phyloP scores from a whole-genome alignment of 2,888 invertebrate genomes.

The Patella ulyssiponensis region DNA sequence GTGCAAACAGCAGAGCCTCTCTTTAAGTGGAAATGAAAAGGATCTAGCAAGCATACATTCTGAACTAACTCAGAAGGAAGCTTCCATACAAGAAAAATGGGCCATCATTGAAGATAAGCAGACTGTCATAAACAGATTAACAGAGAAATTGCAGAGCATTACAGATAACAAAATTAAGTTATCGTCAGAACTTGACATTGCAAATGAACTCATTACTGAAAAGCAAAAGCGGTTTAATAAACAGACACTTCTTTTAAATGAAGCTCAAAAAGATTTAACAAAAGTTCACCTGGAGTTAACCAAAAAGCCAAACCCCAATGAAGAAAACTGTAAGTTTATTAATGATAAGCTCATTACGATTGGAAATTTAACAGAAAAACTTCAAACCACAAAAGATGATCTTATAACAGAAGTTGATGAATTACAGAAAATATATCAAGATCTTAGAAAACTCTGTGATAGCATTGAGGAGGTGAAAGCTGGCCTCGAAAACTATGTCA shows the following conservation, averaged over 20 bases:
- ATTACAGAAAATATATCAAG: conserved; percentile 13
- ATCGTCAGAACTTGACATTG: too few relatives aligned
- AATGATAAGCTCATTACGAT: conserved; percentile 10
- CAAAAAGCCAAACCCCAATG: neutral
- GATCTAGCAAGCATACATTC: too few relatives aligned
- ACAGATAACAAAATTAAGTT: neutral
- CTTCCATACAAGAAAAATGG: conserved; percentile 5
- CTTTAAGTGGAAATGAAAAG: too few relatives aligned
- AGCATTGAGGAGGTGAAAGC: neutral
- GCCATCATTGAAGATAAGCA: conserved; percentile 1
- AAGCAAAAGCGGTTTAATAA: neutral
- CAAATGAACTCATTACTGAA: neutral
- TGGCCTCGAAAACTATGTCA: conserved; percentile 17
- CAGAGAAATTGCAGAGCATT: conserved; percentile 15
- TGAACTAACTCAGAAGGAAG: neutral
- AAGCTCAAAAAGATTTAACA: neutral
- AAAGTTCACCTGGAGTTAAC: neutral
- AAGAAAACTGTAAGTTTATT: neutral
- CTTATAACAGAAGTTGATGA: neutral
- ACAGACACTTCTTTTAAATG: neutral
- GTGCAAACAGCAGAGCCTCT: too few relatives aligned
- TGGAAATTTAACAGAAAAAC: conserved; percentile 12
- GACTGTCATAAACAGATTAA: neutral
- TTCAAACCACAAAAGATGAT: conserved; percentile 7
- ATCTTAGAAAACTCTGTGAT: conserved; percentile 3